Conservation (phyloP, 2,113 vertebrate genomes). For the Hipposideros armiger region DNA sequence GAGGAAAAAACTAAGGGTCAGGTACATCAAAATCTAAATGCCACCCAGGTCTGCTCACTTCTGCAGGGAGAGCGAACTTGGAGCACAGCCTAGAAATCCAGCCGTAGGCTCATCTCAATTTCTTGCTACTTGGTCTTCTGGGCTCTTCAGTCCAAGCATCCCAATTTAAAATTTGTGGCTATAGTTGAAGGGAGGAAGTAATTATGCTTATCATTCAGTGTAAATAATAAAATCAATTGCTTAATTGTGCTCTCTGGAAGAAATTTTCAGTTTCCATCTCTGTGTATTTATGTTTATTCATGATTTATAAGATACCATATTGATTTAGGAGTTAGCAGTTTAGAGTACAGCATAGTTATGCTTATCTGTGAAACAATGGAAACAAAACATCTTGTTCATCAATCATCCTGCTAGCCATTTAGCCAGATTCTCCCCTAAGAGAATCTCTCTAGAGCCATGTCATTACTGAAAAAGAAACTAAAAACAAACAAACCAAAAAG, state of each 20-base stretch:
- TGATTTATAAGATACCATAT: conserved; percentile 77
- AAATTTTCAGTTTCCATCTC: conserved; percentile 74
- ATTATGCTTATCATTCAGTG: conserved; percentile 73
- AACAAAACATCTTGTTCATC: conserved; percentile 83
- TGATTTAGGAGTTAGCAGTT: conserved; percentile 79
- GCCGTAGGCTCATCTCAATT: fast-evolving
- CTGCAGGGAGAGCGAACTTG: neutral
- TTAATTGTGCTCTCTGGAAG: conserved; percentile 80
- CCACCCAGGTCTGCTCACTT: neutral
- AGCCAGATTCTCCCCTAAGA: conserved; percentile 72
- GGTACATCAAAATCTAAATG: neutral
- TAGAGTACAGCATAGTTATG: conserved; percentile 74
- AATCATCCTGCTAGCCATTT: conserved; percentile 78
- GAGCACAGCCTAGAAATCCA: no score
- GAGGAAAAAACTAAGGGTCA: neutral
- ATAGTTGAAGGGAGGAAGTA: conserved; percentile 73
- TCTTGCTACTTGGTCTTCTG: neutral
- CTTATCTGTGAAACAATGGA: conserved; percentile 78
- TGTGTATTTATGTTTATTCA: conserved; percentile 72
- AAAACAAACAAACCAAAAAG: conserved; percentile 39
- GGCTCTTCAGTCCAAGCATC: neutral
- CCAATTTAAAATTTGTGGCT: conserved; percentile 77
- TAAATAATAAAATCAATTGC: conserved; percentile 84
- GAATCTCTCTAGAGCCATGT: conserved; percentile 65
- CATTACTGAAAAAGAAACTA: conserved; percentile 71